Conservation (phyloP, 2,888 invertebrate genomes). For the Drosophila mimica region DNA sequence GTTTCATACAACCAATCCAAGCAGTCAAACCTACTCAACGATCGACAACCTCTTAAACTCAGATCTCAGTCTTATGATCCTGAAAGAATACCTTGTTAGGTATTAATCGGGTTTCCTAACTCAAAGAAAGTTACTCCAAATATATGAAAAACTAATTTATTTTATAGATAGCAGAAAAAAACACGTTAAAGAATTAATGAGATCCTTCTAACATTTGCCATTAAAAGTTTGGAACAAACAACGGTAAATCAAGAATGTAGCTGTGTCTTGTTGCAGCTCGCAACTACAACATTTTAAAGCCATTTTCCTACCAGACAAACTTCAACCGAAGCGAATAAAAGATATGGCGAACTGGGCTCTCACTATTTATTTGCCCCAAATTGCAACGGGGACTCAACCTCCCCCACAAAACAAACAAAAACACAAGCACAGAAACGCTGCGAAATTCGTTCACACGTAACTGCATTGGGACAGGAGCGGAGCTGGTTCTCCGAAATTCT, state of each 20-base stretch:
- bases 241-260: background rate
- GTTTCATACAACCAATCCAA: background rate
- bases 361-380: conserved; percentile 76
- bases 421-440: conserved; percentile 11
- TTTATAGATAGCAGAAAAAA: background rate
- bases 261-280: background rate
- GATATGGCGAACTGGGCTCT: conserved; percentile 20
- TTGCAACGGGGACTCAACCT: conserved; percentile 34
- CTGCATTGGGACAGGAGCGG: conserved; percentile 19
- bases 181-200: conserved; percentile 29
- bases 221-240: background rate
- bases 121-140: background rate
- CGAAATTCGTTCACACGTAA: conserved; percentile 51
- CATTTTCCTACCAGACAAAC: conserved; percentile 48
- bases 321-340: conserved; percentile 55
- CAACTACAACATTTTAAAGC: conserved; percentile 50
- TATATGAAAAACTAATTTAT: background rate
- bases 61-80: too few relatives aligned
- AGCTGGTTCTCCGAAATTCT: conserved; percentile 24
- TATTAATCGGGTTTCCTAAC: too few relatives aligned
- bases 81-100: too few relatives aligned
- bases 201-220: background rate
- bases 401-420: conserved; percentile 1
- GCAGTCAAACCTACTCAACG: background rate
- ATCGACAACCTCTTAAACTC: background rate